Conservation (phyloP, 2,113 vertebrate species). For the Notiomystis cincta region DNA sequence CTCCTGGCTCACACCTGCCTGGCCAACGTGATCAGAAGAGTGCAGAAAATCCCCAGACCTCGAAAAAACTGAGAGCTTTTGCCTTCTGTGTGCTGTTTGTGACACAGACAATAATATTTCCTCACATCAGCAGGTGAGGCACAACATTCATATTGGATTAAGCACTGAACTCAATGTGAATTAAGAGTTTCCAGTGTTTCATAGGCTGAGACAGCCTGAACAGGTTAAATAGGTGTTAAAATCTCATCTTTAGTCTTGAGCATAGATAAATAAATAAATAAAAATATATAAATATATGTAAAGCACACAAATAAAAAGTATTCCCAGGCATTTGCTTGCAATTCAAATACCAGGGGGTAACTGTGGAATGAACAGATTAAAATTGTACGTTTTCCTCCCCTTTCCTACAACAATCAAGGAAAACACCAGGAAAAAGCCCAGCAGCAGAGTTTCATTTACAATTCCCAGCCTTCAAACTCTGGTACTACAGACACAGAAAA, state of each 20-base stretch:
- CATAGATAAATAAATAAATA: too few relatives aligned
- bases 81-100: not conserved
- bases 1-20: not conserved
- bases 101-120: not conserved
- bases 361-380: not conserved
- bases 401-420: not conserved
- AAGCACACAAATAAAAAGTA: not conserved
- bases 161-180: not conserved
- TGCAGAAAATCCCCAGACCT: not conserved
- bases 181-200: not conserved
- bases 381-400: not conserved
- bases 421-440: not conserved
- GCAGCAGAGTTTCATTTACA: not conserved
- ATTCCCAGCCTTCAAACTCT: not conserved
- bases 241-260: not conserved
- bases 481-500: not conserved
- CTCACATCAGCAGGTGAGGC: not conserved
- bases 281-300: too few relatives aligned
- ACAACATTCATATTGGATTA: not conserved
- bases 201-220: not conserved
- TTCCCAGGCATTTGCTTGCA: not conserved
- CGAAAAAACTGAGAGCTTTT: not conserved
- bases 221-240: not conserved
- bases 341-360: not conserved
- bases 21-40: not conserved